Evolutionary conservation across 2,113 vertebrate genomes (phyloP).

Genomic region (Sinocyclocheilus grahami): DNA sequence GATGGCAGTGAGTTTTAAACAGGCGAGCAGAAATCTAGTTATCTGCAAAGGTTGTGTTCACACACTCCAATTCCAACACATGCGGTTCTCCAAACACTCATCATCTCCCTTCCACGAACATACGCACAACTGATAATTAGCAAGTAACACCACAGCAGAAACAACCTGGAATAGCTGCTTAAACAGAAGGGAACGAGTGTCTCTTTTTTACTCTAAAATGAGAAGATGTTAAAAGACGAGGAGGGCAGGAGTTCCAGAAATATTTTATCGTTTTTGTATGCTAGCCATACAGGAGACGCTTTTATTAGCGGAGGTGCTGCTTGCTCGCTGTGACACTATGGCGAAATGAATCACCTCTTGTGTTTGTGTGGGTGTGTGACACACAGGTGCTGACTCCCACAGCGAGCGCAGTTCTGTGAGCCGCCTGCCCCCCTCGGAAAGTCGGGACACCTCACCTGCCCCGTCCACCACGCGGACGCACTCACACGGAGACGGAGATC

Average conservation of each 20-base stretch:
- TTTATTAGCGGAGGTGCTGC: slow-evolving; percentile 3
- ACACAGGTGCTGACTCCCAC: slow-evolving; percentile 58
- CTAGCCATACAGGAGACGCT: neutral
- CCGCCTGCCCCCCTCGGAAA: slow-evolving; percentile 73
- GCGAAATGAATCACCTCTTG: slow-evolving; percentile 19
- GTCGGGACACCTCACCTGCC: slow-evolving; percentile 76
- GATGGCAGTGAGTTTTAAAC: neutral
- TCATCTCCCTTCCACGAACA: neutral
- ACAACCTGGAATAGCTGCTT: neutral
- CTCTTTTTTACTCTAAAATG: neutral
- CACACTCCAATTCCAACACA: neutral
- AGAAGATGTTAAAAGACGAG: neutral
- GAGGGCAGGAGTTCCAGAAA: no score
- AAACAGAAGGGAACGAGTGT: neutral
- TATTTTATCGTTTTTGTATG: neutral
- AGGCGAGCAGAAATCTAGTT: neutral
- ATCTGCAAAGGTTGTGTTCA: neutral
- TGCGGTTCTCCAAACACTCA: neutral
- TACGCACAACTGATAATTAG: slow-evolving; percentile 5
- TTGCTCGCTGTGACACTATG: neutral
- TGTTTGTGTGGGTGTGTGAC: slow-evolving; percentile 29
- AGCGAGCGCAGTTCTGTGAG: slow-evolving; percentile 77
- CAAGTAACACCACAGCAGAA: neutral
- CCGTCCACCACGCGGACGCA: slow-evolving; percentile 55
- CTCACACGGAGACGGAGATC: slow-evolving; percentile 49